A percentile compares a stretch with the other conserved stretches of the same genome.
Evolutionary conservation across 2,113 vertebrate genomes (phyloP).

Genomic region (Cyprinus carpio): DNA sequence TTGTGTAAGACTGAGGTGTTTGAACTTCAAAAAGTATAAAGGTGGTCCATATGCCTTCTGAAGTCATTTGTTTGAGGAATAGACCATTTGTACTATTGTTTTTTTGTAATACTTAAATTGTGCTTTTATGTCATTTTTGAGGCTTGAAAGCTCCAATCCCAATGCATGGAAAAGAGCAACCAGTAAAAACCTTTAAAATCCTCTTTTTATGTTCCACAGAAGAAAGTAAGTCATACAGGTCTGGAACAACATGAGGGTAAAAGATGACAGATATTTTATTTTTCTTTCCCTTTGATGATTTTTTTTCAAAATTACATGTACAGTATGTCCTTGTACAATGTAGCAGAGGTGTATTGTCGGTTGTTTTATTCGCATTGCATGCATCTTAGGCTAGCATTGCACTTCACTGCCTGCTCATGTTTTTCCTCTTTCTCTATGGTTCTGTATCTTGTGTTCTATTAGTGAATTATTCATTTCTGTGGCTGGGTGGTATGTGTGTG

Average conservation of each 20-base stretch:
- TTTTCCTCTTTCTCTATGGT: slow-evolving; percentile 18
- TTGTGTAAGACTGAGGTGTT: background rate
- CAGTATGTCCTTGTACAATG: background rate
- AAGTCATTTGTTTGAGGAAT: background rate
- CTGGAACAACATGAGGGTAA: background rate
- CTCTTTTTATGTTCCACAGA: too few relatives aligned
- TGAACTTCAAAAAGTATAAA: background rate
- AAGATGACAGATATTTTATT: too few relatives aligned
- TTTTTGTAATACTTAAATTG: too few relatives aligned
- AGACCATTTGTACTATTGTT: background rate
- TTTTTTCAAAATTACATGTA: background rate
- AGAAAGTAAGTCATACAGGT: background rate
- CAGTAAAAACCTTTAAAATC: background rate
- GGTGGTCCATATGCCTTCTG: background rate
- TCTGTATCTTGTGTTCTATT: slow-evolving; percentile 47
- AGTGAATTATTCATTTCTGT: slow-evolving; percentile 59
- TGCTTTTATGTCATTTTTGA: too few relatives aligned
- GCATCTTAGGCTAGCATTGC: background rate
- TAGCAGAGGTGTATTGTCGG: background rate
- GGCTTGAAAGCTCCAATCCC: background rate
- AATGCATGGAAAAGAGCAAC: background rate
- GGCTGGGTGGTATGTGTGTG: slow-evolving; percentile 45
- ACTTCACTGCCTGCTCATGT: background rate
- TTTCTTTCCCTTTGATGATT: background rate
- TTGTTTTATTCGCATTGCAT: background rate